phyloP scores from a whole-genome alignment of 2,113 vertebrate genomes.

The Chaetura pelagica region DNA sequence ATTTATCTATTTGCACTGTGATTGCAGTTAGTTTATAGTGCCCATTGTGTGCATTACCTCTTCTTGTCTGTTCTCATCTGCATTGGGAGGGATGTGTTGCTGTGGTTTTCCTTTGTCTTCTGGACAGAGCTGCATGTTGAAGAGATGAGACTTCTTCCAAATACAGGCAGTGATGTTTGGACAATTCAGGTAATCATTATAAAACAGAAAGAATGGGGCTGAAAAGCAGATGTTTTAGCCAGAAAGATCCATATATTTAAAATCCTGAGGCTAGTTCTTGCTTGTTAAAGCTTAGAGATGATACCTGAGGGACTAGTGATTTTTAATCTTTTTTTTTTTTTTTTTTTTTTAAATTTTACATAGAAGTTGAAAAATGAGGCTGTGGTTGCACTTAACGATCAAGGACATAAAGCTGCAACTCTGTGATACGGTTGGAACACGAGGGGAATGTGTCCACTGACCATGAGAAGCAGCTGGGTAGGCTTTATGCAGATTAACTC shows the following conservation, averaged over 20 bases:
- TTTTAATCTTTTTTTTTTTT: neutral
- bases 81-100: neutral
- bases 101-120: constrained; percentile 3
- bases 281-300: constrained; percentile 12
- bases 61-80: neutral
- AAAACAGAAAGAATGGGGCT: neutral
- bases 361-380: neutral
- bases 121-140: neutral
- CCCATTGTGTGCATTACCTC: neutral
- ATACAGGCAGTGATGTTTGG: neutral
- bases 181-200: neutral
- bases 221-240: constrained; percentile 2
- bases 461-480: neutral
- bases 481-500: constrained; percentile 27
- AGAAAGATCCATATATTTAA: neutral
- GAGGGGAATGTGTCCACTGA: neutral
- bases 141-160: neutral
- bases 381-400: neutral
- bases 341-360: neutral
- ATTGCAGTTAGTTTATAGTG: neutral
- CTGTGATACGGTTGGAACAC: fast-evolving
- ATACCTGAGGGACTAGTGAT: neutral
- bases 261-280: neutral
- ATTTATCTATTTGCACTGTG: neutral
- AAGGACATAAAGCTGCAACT: neutral